A percentile compares a stretch with the other conserved stretches of the same genome.
phyloP scores from a whole-genome alignment of 2,797 vertebrate genomes.

The Sorex maritimensis region DNA sequence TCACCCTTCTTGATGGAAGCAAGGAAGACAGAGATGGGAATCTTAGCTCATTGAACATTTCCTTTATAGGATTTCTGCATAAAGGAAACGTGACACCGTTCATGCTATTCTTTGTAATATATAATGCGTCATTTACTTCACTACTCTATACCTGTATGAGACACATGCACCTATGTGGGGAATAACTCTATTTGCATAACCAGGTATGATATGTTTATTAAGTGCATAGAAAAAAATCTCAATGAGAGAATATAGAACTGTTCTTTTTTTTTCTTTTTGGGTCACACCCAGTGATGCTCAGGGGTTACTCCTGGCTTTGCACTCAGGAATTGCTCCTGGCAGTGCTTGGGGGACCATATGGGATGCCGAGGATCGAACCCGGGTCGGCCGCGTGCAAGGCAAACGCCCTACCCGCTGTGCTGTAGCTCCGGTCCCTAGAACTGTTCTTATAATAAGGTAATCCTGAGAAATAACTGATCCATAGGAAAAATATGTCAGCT shows the following conservation, averaged over 20 bases:
- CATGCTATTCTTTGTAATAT: neutral
- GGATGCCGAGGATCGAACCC: no score
- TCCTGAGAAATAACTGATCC: neutral
- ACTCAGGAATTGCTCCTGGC: no score
- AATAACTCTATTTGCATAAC: neutral
- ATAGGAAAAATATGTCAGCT: constrained; percentile 76
- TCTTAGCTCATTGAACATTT: neutral
- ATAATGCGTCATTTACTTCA: neutral
- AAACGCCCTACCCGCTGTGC: no score
- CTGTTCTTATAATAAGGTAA: neutral
- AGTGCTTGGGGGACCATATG: no score
- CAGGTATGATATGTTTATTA: neutral
- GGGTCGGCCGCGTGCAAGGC: no score
- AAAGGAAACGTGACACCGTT: neutral
- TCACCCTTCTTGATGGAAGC: neutral
- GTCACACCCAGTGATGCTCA: no score
- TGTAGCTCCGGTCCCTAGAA: no score
- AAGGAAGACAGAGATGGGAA: neutral
- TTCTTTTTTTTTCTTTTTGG: no score
- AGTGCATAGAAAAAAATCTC: neutral
- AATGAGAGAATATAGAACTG: constrained; percentile 40
- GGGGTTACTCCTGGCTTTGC: no score
- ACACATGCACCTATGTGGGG: neutral
- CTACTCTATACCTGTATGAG: neutral
- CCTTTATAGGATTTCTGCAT: neutral